These are phyloP conservation scores for Telmatochromis brichardi DNA, from an alignment of 2,113 vertebrate species.

Conservation along the genomic window DNA sequence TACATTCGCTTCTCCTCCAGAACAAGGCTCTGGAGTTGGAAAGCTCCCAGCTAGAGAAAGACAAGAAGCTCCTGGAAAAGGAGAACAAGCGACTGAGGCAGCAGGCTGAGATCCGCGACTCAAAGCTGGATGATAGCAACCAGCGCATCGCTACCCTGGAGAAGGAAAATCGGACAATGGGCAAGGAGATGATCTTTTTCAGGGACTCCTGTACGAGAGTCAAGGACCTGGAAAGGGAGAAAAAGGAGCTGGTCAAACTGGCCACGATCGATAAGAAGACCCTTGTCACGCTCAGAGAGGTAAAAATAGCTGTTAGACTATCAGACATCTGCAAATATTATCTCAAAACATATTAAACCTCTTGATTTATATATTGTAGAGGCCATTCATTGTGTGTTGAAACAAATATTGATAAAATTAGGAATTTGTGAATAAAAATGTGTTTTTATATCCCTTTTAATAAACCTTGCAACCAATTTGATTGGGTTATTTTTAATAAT, in stretches of 20 bases:
- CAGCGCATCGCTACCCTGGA: slow-evolving; percentile 83
- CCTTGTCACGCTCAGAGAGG: slow-evolving; percentile 87
- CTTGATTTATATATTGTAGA: not conserved
- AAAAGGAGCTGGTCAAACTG: slow-evolving; percentile 92
- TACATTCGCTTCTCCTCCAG: not conserved
- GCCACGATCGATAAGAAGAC: slow-evolving; percentile 94
- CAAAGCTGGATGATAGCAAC: slow-evolving; percentile 87
- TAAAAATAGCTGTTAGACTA: slow-evolving; percentile 28
- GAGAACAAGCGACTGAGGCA: slow-evolving; percentile 94
- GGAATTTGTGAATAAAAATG: not conserved
- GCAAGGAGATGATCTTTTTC: slow-evolving; percentile 85
- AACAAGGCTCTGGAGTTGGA: slow-evolving; percentile 90
- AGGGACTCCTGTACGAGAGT: slow-evolving; percentile 85
- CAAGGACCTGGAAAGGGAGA: slow-evolving; percentile 92
- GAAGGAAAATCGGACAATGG: slow-evolving; percentile 89
- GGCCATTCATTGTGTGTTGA: not conserved
- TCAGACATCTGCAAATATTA: not conserved
- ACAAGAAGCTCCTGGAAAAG: slow-evolving; percentile 95
- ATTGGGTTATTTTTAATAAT: not conserved
- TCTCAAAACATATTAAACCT: not conserved
- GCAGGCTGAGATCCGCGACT: slow-evolving; percentile 93
- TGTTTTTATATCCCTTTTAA: not conserved
- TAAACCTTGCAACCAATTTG: not conserved
- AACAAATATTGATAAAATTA: not conserved
- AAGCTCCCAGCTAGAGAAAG: slow-evolving; percentile 89